A percentile compares a stretch with the other conserved stretches of the same genome.
phyloP scores from a whole-genome alignment of 2,797 vertebrate species.

The Catharus ustulatus region DNA sequence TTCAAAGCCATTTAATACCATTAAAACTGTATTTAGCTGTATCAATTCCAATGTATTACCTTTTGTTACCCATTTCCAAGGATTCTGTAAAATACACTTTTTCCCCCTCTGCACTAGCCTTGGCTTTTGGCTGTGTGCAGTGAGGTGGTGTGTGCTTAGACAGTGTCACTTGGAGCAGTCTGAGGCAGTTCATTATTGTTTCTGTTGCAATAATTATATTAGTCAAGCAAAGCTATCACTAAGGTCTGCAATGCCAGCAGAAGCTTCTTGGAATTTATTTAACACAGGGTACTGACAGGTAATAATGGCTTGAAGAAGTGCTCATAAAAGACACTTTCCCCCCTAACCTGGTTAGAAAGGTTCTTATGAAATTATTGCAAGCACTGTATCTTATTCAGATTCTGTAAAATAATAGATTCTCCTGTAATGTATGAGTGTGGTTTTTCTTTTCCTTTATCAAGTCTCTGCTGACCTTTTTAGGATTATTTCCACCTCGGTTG shows the following conservation, averaged over 20 bases:
- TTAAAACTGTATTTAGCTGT: background rate
- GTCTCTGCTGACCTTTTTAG: background rate
- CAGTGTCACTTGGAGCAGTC: background rate
- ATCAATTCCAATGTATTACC: background rate
- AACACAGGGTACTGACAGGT: background rate
- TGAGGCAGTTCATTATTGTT: background rate
- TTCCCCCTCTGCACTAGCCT: background rate
- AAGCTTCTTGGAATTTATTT: conserved; percentile 4
- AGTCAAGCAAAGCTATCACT: background rate
- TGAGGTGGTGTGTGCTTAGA: background rate
- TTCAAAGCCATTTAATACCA: background rate
- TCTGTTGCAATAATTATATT: background rate
- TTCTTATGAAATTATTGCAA: background rate
- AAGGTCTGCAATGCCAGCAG: background rate
- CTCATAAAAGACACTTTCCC: background rate
- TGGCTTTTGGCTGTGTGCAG: background rate
- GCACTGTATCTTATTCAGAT: background rate
- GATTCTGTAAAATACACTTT: background rate
- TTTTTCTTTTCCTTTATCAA: background rate
- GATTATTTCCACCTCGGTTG: background rate
- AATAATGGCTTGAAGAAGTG: conserved; percentile 26
- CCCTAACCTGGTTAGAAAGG: background rate
- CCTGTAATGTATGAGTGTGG: background rate
- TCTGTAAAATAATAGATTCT: background rate
- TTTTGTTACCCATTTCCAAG: background rate